Base-by-base conservation (phyloP, 2,113 vertebrate species). In the Phrynosoma blainvillii region DNA sequence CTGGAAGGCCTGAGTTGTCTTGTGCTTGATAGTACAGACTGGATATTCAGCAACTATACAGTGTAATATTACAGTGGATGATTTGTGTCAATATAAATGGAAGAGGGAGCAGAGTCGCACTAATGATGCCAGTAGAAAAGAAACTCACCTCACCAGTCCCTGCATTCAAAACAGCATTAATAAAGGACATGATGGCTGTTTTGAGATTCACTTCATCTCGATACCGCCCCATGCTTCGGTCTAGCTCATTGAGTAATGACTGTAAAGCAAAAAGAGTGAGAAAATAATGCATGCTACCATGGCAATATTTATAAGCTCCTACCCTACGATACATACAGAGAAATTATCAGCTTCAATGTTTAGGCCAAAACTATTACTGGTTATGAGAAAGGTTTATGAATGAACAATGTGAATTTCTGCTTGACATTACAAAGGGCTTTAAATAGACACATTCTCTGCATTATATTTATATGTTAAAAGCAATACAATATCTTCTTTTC, bases 161-260 rank as follows among this genome's bases (percentile, higher is more conserved):
- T 68, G 98, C 98, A 16, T 98, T 99, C 84, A 99, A 97, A 91
- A 99, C 97, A 1, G 99, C 98, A 0, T 99, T 99, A 96, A 99
- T 99, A 94, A 99, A 99, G 92, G 98, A 99, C 98, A 99, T 99
- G 93, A 99, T 99, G 93, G 99, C 98, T 1, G 99, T 99, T 96
- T 99, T 99, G 88, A 99, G 95, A 94, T 98, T 99, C 88, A 99
- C 98, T 95, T 99, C 99, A 30, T 99, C 99, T 90, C 98, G 96
- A 94, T 99, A 99, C 84, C 97, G 97, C 12, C 99, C 99, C 83
- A 98, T 97, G 86, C 98, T 99, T 90, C 96, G 96, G 95, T 99
- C 99, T 75, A 99, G 95, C 92, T 99, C 98, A 0, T 98, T 98
- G 94, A 99, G 94, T 91, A 99, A 93, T 0, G 98, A 98, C 98